A percentile compares a stretch with the other conserved stretches of the same genome.
These are phyloP conservation scores for Venustoraphidia nigricollis DNA, from an alignment of 2,888 invertebrate species.

Conservation along the genomic window DNA sequence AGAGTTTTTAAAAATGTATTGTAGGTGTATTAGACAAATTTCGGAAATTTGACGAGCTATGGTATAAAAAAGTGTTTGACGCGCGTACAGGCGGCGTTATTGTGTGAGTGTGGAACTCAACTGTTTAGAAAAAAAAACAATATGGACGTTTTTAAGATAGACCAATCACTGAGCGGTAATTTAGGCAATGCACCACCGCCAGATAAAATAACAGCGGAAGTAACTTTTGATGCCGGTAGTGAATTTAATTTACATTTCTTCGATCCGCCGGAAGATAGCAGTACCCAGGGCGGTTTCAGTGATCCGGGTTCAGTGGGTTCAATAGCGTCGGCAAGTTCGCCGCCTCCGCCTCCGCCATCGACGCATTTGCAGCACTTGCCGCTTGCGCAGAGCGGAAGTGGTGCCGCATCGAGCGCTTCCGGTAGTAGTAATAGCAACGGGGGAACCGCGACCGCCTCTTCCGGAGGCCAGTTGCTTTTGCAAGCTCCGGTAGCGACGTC, in stretches of 20 bases:
- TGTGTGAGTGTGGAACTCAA: no score
- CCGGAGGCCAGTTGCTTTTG: conserved; percentile 17
- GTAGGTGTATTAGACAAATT: no score
- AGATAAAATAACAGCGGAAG: conserved; percentile 44
- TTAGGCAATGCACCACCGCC: conserved; percentile 42
- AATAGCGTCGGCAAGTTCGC: conserved; percentile 29
- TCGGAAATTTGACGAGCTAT: no score
- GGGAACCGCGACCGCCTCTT: conserved; percentile 13
- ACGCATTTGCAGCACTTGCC: conserved; percentile 2
- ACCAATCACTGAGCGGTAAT: conserved; percentile 46
- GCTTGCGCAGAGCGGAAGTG: conserved; percentile 19
- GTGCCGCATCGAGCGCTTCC: conserved; percentile 14
- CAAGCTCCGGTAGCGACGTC: conserved; percentile 21
- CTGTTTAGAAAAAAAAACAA: conserved; percentile 7
- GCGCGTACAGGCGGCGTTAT: no score
- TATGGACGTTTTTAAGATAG: conserved; percentile 61
- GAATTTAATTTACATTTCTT: conserved; percentile 72
- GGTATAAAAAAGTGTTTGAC: no score
- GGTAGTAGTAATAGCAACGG: conserved; percentile 16
- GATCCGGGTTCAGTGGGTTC: conserved; percentile 48
- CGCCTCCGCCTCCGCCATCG: conserved; percentile 25
- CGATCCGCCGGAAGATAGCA: conserved; percentile 51
- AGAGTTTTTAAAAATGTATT: no score
- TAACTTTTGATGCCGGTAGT: conserved; percentile 57
- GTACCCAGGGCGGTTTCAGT: conserved; percentile 45